Percentiles rank a stretch among this genome's conserved stretches.
Conservation (phyloP, 2,888 invertebrate genomes). For the Lordiphosa andalusiaca region DNA sequence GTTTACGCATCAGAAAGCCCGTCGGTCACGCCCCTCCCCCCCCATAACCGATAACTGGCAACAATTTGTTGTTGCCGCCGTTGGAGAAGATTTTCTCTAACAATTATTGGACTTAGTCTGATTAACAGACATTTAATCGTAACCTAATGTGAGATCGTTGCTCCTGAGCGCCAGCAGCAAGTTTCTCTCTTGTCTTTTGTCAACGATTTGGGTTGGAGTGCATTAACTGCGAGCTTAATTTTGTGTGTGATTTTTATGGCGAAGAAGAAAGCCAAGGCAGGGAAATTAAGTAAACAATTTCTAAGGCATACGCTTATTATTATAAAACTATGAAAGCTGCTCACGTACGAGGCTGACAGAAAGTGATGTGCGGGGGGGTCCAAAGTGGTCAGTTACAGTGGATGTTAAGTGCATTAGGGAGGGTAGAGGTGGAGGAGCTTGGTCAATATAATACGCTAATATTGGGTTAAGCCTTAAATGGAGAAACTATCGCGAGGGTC, state of each 20-base stretch:
- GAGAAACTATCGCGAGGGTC: too few relatives aligned
- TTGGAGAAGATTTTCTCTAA: conserved; percentile 41
- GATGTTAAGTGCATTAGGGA: conserved; percentile 1
- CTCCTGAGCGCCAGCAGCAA: not conserved
- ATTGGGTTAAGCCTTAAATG: too few relatives aligned
- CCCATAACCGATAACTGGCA: conserved; percentile 2
- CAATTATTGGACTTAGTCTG: conserved; percentile 45
- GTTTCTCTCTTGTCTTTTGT: conserved; percentile 32
- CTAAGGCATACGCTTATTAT: conserved; percentile 30
- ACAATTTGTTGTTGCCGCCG: conserved; percentile 2
- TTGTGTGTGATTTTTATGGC: conserved; percentile 14
- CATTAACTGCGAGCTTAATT: conserved; percentile 1
- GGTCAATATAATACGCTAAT: too few relatives aligned
- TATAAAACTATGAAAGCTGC: conserved; percentile 38
- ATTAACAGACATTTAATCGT: conserved; percentile 40
- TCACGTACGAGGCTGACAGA: conserved; percentile 12
- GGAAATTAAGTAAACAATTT: conserved; percentile 38
- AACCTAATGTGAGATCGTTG: not conserved
- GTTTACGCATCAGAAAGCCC: conserved; percentile 59
- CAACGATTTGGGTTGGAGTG: conserved; percentile 8
- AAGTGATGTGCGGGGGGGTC: not conserved
- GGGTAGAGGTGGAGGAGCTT: too few relatives aligned
- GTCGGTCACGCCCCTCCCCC: conserved; percentile 4
- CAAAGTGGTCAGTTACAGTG: not conserved
- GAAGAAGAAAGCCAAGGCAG: conserved; percentile 49